Percentiles rank a stretch among this genome's conserved stretches.
These are phyloP conservation scores for Fratercula arctica DNA, from an alignment of 2,797 vertebrate species.

Conservation along the genomic window DNA sequence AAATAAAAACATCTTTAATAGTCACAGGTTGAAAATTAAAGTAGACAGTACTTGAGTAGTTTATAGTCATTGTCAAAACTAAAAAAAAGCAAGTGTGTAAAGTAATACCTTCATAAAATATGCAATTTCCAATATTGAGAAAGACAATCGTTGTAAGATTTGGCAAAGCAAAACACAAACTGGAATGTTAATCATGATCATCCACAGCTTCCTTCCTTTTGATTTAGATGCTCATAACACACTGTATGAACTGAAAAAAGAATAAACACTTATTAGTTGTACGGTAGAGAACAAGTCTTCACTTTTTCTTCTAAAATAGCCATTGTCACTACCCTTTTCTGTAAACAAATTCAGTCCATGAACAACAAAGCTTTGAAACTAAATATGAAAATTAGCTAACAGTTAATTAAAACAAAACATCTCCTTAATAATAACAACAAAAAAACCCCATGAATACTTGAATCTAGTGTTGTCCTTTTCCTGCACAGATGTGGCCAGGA, in stretches of 20 bases:
- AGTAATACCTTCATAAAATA: conserved; percentile 26
- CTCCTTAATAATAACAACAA: neutral
- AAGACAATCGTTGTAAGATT: neutral
- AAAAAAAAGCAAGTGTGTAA: neutral
- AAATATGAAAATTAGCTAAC: neutral
- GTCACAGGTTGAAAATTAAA: neutral
- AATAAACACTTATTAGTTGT: neutral
- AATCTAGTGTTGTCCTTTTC: neutral
- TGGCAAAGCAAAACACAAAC: conserved; percentile 36
- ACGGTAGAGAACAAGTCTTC: neutral
- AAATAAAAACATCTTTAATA: conserved; percentile 41
- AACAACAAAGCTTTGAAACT: neutral
- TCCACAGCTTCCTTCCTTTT: neutral
- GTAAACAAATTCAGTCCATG: neutral
- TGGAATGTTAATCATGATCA: conserved; percentile 54
- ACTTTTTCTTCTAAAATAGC: neutral
- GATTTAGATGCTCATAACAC: conserved; percentile 78
- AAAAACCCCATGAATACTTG: neutral
- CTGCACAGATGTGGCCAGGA: neutral
- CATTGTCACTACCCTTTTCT: neutral
- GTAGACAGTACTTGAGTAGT: neutral
- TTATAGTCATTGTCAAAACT: conserved; percentile 54
- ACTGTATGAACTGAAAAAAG: conserved; percentile 80
- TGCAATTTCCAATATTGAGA: neutral
- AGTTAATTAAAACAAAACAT: neutral